A percentile compares a stretch with the other conserved stretches of the same genome.
Evolutionary conservation across 1,140 invertebrate genomes (phyloP).

Genomic region (Magallana angulata): DNA sequence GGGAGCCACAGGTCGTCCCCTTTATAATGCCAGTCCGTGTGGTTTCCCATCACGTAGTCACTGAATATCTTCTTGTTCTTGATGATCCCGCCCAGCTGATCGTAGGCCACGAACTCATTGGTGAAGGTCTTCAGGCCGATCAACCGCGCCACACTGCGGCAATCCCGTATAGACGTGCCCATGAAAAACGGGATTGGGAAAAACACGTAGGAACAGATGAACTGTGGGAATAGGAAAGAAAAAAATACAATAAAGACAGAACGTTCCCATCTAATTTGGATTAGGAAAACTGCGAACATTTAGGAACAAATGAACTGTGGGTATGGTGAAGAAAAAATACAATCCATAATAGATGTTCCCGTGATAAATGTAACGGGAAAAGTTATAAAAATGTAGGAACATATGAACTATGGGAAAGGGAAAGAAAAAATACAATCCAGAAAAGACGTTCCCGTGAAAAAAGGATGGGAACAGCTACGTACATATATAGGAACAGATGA

Average conservation of each 20-base stretch:
- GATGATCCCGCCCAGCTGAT: slow-evolving; percentile 65
- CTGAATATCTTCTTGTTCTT: slow-evolving; percentile 63
- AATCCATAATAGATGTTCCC: too few species aligned
- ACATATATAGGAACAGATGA: slow-evolving; percentile 72
- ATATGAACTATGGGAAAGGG: too few species aligned
- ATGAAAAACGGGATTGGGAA: slow-evolving; percentile 77
- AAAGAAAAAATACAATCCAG: slow-evolving; percentile 62
- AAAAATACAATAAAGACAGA: not conserved
- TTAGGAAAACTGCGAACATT: too few species aligned
- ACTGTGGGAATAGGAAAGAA: slow-evolving; percentile 61
- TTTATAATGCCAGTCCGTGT: slow-evolving; percentile 41
- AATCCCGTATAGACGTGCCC: slow-evolving; percentile 72
- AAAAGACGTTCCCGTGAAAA: slow-evolving; percentile 73
- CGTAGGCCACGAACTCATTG: slow-evolving; percentile 78
- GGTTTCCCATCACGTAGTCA: slow-evolving; percentile 75
- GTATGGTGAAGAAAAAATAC: too few species aligned
- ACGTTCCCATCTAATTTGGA: too few species aligned
- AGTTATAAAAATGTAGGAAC: too few species aligned
- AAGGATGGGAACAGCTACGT: slow-evolving; percentile 76
- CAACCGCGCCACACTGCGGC: slow-evolving; percentile 73
- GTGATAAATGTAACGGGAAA: too few species aligned
- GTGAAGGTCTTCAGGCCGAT: slow-evolving; percentile 77
- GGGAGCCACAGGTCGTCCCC: slow-evolving; percentile 39
- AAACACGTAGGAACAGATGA: slow-evolving; percentile 77
- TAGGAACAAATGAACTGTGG: too few species aligned